Evolutionary conservation across 2,888 invertebrate genomes (phyloP).

Genomic region (Coelogynopora nodosa): DNA sequence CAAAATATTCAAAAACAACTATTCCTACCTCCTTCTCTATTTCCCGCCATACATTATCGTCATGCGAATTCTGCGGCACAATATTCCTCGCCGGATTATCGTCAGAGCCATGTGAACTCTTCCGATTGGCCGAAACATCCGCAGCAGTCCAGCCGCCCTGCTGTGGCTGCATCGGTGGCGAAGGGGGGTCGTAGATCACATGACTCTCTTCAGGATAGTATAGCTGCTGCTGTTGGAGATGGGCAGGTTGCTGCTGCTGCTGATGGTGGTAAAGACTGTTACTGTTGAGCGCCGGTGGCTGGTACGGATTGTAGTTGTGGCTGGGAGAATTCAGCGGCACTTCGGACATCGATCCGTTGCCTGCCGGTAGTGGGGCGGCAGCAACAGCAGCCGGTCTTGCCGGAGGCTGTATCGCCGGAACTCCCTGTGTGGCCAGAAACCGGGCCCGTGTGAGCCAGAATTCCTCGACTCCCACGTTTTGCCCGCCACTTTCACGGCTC

Average conservation of each 20-base stretch:
- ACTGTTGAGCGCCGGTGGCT: neutral
- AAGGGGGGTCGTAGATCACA: neutral
- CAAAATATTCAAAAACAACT: neutral
- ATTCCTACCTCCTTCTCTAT: neutral
- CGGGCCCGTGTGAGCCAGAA: constrained; percentile 8
- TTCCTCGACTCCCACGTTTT: neutral
- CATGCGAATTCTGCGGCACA: neutral
- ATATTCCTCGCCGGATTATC: neutral
- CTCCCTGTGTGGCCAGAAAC: neutral
- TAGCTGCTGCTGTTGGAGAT: neutral
- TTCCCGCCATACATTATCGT: neutral
- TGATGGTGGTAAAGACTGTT: constrained; percentile 8
- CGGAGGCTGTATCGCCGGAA: neutral
- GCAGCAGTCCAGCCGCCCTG: neutral
- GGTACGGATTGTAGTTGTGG: too few relatives aligned
- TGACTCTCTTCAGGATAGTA: constrained; percentile 5
- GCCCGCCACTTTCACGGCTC: too few relatives aligned
- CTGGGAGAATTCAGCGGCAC: constrained; percentile 5
- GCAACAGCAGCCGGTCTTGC: neutral
- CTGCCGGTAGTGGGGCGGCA: neutral
- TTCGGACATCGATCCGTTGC: neutral
- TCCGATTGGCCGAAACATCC: neutral
- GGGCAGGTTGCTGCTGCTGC: neutral
- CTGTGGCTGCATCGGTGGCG: neutral
- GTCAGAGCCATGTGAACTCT: neutral